phyloP scores from a whole-genome alignment of 2,888 invertebrate species.

The Ormyrus nitidulus region DNA sequence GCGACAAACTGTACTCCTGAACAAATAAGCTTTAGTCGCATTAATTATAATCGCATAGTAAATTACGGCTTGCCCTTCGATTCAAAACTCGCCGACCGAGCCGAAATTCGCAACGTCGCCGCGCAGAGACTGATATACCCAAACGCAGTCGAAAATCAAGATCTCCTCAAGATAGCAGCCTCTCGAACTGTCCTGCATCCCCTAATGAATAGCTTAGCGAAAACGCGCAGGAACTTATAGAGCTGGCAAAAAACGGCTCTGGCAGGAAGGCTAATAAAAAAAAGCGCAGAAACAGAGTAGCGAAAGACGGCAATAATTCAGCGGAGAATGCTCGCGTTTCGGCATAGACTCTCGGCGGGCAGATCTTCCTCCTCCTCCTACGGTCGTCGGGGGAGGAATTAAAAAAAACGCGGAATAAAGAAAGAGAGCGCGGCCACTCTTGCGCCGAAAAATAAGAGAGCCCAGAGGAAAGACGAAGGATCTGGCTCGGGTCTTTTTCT shows the following conservation, averaged over 20 bases:
- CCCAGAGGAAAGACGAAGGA: constrained; percentile 34
- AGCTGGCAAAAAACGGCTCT: constrained; percentile 3
- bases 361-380: background rate
- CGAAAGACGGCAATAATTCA: constrained; percentile 41
- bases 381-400: background rate
- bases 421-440: background rate
- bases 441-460: constrained; percentile 23
- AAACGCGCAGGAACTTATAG: constrained; percentile 33
- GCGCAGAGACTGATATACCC: too few species aligned
- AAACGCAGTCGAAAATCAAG: constrained; percentile 24
- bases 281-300: background rate
- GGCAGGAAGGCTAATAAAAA: background rate
- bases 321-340: constrained; percentile 44
- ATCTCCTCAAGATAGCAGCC: constrained; percentile 7
- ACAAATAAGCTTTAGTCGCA: too few species aligned
- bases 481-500: constrained; percentile 26
- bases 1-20: too few species aligned
- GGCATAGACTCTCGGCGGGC: constrained; percentile 22
- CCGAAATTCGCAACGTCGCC: too few species aligned
- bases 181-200: constrained; percentile 22
- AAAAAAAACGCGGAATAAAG: constrained; percentile 16
- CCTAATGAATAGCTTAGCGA: constrained; percentile 33
- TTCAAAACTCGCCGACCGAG: too few species aligned
- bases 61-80: too few species aligned
- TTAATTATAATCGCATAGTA: too few species aligned